A percentile compares a stretch with the other conserved stretches of the same genome.
Evolutionary conservation across 2,888 invertebrate species (phyloP).

Genomic region (Halictus ligatus): DNA sequence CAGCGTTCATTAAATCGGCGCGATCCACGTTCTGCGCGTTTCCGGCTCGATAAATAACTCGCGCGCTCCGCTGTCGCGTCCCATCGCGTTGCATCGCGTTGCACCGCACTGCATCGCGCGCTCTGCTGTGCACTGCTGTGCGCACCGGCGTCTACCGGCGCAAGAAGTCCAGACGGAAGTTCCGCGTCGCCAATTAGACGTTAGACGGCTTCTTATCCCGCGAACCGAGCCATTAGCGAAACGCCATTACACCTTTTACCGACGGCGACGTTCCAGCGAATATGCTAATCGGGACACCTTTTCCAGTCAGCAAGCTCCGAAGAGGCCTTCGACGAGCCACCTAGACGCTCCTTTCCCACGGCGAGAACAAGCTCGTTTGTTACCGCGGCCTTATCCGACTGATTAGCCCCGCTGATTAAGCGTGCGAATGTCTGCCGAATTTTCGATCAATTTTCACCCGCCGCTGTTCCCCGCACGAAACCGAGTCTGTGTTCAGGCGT

Average conservation of each 20-base stretch:
- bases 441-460: not conserved
- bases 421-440: not conserved
- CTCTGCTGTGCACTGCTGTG: not conserved
- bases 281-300: constrained; percentile 51
- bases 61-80: not conserved
- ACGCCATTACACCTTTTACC: constrained; percentile 47
- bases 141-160: constrained; percentile 14
- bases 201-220: constrained; percentile 49
- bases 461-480: too few species aligned
- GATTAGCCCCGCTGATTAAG: not conserved
- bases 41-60: constrained; percentile 45
- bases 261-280: constrained; percentile 49
- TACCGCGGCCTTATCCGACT: not conserved
- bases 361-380: not conserved
- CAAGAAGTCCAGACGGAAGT: constrained; percentile 68
- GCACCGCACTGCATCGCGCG: constrained; percentile 3
- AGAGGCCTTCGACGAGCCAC: constrained; percentile 18
- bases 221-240: constrained; percentile 45
- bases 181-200: constrained; percentile 68
- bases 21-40: constrained; percentile 18
- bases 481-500: too few species aligned
- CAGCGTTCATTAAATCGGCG: constrained; percentile 24
- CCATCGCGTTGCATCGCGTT: not conserved
- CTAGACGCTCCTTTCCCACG: constrained; percentile 22
- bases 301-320: not conserved